phyloP scores from a whole-genome alignment of 2,888 invertebrate species.

The Acanthosepion pharaonis region DNA sequence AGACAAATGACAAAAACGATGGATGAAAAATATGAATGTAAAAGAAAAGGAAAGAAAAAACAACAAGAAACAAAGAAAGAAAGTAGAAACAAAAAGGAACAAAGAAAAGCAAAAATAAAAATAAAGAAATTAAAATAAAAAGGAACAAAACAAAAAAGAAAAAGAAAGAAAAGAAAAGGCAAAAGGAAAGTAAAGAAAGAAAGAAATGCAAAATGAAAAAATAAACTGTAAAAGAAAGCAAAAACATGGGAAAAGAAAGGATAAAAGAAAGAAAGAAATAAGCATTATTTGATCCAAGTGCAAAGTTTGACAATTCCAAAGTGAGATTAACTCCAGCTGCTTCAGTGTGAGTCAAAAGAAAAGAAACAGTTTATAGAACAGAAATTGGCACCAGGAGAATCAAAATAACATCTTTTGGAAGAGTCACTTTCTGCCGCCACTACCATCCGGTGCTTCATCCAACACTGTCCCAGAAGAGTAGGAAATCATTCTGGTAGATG shows the following conservation, averaged over 20 bases:
- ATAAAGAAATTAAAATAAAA: too few species aligned
- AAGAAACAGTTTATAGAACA: background rate
- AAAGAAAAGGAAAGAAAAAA: background rate
- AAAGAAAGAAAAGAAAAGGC: background rate
- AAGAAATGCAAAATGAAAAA: background rate
- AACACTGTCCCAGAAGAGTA: background rate
- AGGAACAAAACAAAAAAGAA: background rate
- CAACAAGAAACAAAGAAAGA: background rate
- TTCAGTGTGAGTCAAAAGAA: background rate
- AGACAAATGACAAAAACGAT: too few species aligned
- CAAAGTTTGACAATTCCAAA: background rate
- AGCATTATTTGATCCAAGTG: background rate
- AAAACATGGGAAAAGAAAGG: background rate
- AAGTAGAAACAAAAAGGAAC: background rate
- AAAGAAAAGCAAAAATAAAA: background rate
- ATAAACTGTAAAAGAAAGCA: background rate
- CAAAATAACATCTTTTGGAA: background rate
- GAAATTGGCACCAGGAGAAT: background rate
- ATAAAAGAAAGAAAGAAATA: background rate
- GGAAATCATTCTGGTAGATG: conserved; percentile 33
- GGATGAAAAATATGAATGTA: background rate
- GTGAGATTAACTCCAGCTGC: background rate
- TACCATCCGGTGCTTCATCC: background rate
- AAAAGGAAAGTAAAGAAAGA: background rate
- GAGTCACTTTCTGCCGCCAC: background rate